A percentile compares a stretch with the other conserved stretches of the same genome.
Evolutionary conservation across 2,113 vertebrate species (phyloP).

Genomic region (crab-eating macaque (Macaca fascicularis)): DNA sequence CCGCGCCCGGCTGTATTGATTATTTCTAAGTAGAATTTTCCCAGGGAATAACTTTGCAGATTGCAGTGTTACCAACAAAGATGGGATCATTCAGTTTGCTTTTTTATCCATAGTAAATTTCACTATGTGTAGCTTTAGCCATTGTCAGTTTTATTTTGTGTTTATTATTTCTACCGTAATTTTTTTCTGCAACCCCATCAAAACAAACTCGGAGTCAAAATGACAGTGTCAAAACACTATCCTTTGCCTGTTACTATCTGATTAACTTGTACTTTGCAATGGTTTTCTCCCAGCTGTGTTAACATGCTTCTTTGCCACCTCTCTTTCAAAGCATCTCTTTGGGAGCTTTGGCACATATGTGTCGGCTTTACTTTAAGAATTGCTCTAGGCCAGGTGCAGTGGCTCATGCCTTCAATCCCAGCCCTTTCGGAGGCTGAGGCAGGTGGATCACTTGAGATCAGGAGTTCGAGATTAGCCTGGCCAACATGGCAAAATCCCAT

Average conservation of each 20-base stretch:
- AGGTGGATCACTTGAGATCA: background rate
- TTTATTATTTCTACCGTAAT: conserved; percentile 45
- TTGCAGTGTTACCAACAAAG: conserved; percentile 35
- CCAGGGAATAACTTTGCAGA: conserved; percentile 26
- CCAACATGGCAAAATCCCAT: background rate
- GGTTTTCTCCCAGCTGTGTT: conserved; percentile 28
- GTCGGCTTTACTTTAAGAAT: background rate
- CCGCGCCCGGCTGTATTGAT: background rate
- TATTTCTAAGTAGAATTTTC: conserved; percentile 52
- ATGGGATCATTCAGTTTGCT: conserved; percentile 60
- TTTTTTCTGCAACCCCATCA: conserved; percentile 39
- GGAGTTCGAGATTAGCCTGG: background rate
- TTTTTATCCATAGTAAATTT: conserved; percentile 60
- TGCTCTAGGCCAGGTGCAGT: background rate
- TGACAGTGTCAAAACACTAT: conserved; percentile 16
- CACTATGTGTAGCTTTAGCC: conserved; percentile 26
- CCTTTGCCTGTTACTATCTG: conserved; percentile 18
- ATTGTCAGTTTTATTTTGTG: conserved; percentile 61
- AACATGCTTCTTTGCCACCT: background rate
- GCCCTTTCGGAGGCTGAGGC: background rate
- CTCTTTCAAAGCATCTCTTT: conserved; percentile 20
- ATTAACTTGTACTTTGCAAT: background rate
- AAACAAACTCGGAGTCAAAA: conserved; percentile 51
- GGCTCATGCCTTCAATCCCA: background rate
- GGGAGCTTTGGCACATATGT: background rate